Conservation (phyloP, 1,140 invertebrate species). For the Halictus rubicundus region DNA sequence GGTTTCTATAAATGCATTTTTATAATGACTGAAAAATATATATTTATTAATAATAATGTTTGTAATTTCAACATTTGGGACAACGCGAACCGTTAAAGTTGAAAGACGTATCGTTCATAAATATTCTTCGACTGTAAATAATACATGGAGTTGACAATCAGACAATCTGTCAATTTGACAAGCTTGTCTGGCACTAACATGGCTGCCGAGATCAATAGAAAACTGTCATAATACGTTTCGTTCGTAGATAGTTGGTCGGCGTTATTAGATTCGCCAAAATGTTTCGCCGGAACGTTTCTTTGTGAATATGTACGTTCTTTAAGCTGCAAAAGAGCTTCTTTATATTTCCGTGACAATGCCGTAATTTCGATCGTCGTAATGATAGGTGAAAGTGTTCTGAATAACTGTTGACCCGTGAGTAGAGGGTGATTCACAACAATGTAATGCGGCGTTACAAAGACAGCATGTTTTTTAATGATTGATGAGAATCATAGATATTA, state of each 20-base stretch:
- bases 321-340: neutral
- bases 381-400: conserved; percentile 61
- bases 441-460: conserved; percentile 23
- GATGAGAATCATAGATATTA: conserved; percentile 11
- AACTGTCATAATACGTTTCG: conserved; percentile 60
- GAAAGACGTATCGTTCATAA: neutral
- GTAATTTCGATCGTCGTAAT: conserved; percentile 30
- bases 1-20: neutral
- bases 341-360: conserved; percentile 26
- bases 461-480: conserved; percentile 21
- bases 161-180: conserved; percentile 41
- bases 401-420: conserved; percentile 50
- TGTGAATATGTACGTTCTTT: conserved; percentile 5
- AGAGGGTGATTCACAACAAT: conserved; percentile 42
- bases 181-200: conserved; percentile 58
- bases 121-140: neutral
- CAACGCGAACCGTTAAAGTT: neutral
- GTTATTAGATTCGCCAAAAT: conserved; percentile 33
- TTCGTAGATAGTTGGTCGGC: neutral
- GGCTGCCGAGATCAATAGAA: conserved; percentile 70
- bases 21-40: too few species aligned
- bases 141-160: neutral
- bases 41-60: neutral
- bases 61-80: neutral
- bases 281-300: neutral